phyloP scores from a whole-genome alignment of 1,140 invertebrate species.

The Heliconius nattereri region DNA sequence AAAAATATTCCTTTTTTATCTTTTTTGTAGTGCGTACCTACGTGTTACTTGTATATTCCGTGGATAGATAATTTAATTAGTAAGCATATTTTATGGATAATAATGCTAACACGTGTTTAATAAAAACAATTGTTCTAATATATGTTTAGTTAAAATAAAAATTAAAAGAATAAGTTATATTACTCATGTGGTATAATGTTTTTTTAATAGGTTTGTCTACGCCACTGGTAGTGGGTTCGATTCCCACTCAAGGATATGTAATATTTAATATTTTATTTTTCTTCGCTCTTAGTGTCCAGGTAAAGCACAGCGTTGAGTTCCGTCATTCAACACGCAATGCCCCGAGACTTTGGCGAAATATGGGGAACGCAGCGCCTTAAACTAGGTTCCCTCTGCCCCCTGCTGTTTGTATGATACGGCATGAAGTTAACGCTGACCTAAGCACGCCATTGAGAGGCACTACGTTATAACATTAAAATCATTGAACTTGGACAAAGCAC shows the following conservation, averaged over 20 bases:
- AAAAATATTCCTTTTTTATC: background rate
- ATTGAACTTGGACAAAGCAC: conserved; percentile 46
- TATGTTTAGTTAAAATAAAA: background rate
- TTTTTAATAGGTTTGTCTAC: no score
- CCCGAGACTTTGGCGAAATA: no score
- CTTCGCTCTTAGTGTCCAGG: no score
- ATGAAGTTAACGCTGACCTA: background rate
- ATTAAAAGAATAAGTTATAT: background rate
- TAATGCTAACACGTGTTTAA: background rate
- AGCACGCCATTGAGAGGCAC: conserved; percentile 11
- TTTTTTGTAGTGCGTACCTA: background rate
- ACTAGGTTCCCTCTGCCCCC: no score
- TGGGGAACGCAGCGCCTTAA: no score
- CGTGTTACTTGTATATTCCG: background rate
- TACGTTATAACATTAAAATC: conserved; percentile 37
- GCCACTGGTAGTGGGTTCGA: no score
- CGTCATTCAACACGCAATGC: no score
- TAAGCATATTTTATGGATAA: background rate
- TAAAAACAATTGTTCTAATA: conserved; percentile 1
- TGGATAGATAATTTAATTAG: conserved; percentile 5
- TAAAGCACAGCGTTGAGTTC: no score
- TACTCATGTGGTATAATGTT: background rate
- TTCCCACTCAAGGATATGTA: no score
- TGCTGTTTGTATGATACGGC: no score
- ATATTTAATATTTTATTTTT: no score